Evolutionary conservation across 2,113 vertebrate species (phyloP).

Genomic region (Tragelaphus strepsiceros): DNA sequence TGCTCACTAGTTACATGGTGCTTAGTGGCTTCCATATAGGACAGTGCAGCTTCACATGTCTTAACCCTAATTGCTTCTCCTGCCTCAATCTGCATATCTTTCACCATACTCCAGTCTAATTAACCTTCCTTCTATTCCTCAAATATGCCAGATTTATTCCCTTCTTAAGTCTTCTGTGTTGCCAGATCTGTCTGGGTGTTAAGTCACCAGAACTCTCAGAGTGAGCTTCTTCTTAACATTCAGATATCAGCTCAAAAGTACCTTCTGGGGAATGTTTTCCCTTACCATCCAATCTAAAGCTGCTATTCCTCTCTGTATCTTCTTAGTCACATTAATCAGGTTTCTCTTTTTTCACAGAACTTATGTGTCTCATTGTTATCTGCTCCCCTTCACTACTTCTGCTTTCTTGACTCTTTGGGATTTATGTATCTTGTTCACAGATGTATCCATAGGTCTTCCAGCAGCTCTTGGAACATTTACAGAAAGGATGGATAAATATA

Average conservation of each 20-base stretch:
- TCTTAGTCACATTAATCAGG: neutral
- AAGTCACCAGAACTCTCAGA: neutral
- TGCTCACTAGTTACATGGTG: neutral
- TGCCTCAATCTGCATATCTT: neutral
- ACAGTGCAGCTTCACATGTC: rapidly evolving
- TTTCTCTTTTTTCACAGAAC: neutral
- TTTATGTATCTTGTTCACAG: neutral
- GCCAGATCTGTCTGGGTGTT: neutral
- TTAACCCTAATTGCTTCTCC: neutral
- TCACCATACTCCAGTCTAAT: neutral
- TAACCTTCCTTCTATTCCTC: neutral
- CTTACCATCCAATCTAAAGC: neutral
- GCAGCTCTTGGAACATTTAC: neutral
- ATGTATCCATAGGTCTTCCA: neutral
- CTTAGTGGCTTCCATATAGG: neutral
- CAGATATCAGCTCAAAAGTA: neutral
- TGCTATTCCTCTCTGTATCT: neutral
- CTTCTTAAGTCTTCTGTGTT: neutral
- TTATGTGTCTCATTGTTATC: neutral
- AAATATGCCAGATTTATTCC: neutral
- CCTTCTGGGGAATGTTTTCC: neutral
- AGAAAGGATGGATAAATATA: neutral
- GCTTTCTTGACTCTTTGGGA: too few species aligned
- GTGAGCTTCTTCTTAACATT: neutral
- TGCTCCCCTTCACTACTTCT: neutral